These are phyloP conservation scores for Tichodroma muraria DNA, from an alignment of 2,113 vertebrate genomes.

Conservation along the genomic window DNA sequence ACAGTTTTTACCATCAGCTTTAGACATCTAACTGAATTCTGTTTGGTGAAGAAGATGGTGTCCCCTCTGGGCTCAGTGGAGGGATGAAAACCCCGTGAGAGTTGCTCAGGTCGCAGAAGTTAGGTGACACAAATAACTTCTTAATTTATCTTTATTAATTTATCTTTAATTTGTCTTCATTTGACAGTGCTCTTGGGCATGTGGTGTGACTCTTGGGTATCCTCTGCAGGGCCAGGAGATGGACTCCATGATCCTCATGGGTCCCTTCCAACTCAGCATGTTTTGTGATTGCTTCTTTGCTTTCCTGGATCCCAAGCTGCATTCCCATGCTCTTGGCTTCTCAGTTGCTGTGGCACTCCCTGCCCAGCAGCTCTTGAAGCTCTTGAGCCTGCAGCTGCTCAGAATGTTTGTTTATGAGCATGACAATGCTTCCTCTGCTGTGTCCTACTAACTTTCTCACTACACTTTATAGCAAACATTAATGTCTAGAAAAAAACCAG, in stretches of 20 bases:
- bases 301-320: neutral
- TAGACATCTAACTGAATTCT: neutral
- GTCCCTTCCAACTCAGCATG: neutral
- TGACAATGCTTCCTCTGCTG: neutral
- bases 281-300: neutral
- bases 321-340: neutral
- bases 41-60: neutral
- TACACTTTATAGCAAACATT: slow-evolving; percentile 1
- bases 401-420: neutral
- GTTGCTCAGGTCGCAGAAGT: neutral
- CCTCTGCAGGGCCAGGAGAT: neutral
- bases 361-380: neutral
- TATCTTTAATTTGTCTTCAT: too few relatives aligned
- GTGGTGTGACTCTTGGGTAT: too few relatives aligned
- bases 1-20: neutral
- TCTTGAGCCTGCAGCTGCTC: neutral
- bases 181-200: neutral
- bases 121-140: neutral
- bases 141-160: neutral
- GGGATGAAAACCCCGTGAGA: neutral
- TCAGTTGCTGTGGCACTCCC: neutral
- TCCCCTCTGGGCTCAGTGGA: neutral
- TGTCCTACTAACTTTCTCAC: slow-evolving; percentile 1
- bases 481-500: neutral
- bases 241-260: neutral